Evolutionary conservation across 2,797 vertebrate species (phyloP), one percentile per base, ranked within the genome.

Genomic region (Euphonia xanthogaster): DNA sequence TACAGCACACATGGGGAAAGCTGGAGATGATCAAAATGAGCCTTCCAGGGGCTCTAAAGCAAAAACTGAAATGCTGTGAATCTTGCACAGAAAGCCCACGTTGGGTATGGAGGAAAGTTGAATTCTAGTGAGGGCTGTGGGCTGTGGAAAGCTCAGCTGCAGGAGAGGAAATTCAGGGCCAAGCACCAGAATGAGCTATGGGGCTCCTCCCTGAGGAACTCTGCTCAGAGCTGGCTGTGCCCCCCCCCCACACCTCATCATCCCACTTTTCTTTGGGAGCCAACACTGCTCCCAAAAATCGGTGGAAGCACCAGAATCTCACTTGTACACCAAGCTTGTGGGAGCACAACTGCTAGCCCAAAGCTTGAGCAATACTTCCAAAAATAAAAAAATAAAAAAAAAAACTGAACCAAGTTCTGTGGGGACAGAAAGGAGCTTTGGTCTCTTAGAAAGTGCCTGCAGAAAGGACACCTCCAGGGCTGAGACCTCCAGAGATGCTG

Each of bases 161-260:
- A 68, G 14, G 24, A 45, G 6, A 15, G 2, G 15, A 1, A 30
- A 6, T 15, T 35, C n/a, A 12, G 31, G 7, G 4, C 8, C 1
- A 1, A 83, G 45, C 78, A 42, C 12, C 2, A 12, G 16, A 7
- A 28, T 21, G 40, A 67, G 13, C 22, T 47, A 0, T 7, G 14
- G 33, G 35, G 76, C 35, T 72, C 22, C 18, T 44, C 9, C 45
- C 47, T 1, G 1, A 9, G 12, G n/a, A 62, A 5, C 23, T 7
- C 1, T 28, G 47, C 17, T 42, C 53, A 50, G 51, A 68, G 17
- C 21, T n/a, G 30, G 10, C 7, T 74, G 17, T 25, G 7, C 1
- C 8, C 6, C 12, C 12, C 16, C 27, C 39, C 76, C 1, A 0
- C 23, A 21, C 15, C 0, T 0, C 4, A 0, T 10, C 37, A 24